Evolutionary conservation across 2,113 vertebrate species (phyloP).

Genomic region (Callipepla californica): DNA sequence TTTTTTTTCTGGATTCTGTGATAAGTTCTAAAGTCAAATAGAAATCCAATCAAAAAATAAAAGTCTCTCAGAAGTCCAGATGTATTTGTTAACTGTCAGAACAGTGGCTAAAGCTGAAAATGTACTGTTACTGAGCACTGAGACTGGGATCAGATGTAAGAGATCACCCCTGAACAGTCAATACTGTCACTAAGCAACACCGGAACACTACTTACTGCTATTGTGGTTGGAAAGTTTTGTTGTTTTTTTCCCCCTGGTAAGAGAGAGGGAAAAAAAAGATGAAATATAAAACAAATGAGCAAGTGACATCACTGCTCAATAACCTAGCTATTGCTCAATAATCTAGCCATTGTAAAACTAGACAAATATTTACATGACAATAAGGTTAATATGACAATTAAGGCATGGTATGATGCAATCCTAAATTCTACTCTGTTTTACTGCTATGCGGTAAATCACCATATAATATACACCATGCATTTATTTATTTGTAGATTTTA

Average conservation of each 20-base stretch:
- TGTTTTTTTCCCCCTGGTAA: not conserved
- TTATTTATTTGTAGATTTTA: not conserved
- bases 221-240: not conserved
- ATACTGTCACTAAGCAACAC: not conserved
- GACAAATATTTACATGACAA: not conserved
- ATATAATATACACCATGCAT: not conserved
- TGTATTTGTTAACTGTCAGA: not conserved
- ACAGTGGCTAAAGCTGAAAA: not conserved
- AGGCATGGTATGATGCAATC: not conserved
- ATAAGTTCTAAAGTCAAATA: not conserved
- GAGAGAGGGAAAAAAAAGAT: not conserved
- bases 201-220: not conserved
- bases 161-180: not conserved
- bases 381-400: not conserved
- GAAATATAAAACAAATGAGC: not conserved
- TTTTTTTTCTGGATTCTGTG: not conserved
- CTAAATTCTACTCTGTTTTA: not conserved
- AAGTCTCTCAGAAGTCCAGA: not conserved
- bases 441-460: not conserved
- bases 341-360: not conserved
- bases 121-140: not conserved
- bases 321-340: not conserved
- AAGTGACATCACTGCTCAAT: not conserved
- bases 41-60: not conserved
- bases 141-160: not conserved